Evolutionary conservation across 2,797 vertebrate genomes (phyloP).

Genomic region (Rhinella marina): DNA sequence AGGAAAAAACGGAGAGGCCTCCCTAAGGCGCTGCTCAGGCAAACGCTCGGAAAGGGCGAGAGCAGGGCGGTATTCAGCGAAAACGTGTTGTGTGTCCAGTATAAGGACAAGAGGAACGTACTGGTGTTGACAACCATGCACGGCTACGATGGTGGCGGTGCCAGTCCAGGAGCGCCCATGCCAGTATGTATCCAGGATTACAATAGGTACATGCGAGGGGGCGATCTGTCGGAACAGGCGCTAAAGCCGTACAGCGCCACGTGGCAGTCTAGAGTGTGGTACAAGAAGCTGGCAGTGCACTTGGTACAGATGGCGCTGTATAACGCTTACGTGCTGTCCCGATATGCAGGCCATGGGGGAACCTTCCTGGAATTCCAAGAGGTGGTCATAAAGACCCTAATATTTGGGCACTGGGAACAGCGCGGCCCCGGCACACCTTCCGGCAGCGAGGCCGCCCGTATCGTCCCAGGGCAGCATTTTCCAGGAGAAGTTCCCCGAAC

Average conservation of each 20-base stretch:
- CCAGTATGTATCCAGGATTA: background rate
- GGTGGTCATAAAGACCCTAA: background rate
- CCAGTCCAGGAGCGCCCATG: background rate
- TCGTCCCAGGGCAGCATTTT: background rate
- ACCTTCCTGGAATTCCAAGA: constrained; percentile 7
- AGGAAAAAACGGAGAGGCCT: background rate
- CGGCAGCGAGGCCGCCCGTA: background rate
- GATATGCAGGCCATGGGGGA: background rate
- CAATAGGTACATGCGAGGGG: background rate
- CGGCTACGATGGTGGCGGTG: too few relatives aligned
- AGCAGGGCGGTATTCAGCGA: background rate
- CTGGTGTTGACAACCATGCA: background rate
- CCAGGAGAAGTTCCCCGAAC: background rate
- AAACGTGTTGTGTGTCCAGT: background rate
- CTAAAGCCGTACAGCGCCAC: background rate
- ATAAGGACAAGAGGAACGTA: background rate
- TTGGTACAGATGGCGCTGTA: background rate
- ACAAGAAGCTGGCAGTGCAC: background rate
- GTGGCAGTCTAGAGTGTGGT: background rate
- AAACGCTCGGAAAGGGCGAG: background rate
- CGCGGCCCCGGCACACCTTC: background rate
- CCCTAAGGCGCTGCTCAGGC: background rate
- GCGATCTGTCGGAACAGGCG: background rate
- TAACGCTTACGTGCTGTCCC: background rate
- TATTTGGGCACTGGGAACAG: background rate